Percentiles rank a stretch among this genome's conserved stretches.
Conservation (phyloP, 2,888 invertebrate genomes). For the Metacarcinus magister region DNA sequence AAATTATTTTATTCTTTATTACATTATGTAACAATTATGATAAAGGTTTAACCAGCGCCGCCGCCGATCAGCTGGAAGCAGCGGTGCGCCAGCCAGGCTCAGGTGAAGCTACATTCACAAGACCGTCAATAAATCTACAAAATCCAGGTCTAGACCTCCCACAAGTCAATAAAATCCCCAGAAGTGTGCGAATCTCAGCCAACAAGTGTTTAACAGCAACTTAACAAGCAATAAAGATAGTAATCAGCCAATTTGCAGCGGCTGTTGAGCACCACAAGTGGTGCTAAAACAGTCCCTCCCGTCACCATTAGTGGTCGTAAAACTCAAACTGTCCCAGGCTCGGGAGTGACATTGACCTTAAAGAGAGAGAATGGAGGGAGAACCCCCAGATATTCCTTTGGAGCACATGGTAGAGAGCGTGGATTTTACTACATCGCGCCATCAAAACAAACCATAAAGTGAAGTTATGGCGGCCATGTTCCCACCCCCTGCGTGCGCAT, state of each 20-base stretch:
- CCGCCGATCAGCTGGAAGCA: background rate
- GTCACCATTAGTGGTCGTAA: constrained; percentile 75
- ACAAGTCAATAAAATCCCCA: constrained; percentile 70
- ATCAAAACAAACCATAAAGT: constrained; percentile 82
- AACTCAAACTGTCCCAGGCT: constrained; percentile 74
- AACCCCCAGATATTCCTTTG: constrained; percentile 74
- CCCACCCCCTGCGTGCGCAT: constrained; percentile 77
- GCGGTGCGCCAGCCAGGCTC: background rate
- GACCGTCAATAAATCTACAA: background rate
- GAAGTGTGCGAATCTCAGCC: constrained; percentile 78
- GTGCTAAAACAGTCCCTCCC: constrained; percentile 77
- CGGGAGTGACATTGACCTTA: constrained; percentile 78
- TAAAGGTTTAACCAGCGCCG: background rate
- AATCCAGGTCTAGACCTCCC: constrained; percentile 41
- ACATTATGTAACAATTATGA: background rate
- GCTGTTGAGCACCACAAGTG: constrained; percentile 64
- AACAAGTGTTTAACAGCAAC: constrained; percentile 76
- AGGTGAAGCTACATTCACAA: background rate
- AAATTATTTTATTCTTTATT: background rate
- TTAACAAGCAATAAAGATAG: constrained; percentile 80
- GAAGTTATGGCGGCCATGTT: constrained; percentile 82
- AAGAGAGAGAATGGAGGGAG: constrained; percentile 78
- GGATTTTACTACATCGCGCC: constrained; percentile 82
- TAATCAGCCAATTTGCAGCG: constrained; percentile 78
- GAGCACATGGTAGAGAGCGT: constrained; percentile 81